Base-by-base conservation (phyloP, 2,113 vertebrate species). In the Otus sunia region DNA sequence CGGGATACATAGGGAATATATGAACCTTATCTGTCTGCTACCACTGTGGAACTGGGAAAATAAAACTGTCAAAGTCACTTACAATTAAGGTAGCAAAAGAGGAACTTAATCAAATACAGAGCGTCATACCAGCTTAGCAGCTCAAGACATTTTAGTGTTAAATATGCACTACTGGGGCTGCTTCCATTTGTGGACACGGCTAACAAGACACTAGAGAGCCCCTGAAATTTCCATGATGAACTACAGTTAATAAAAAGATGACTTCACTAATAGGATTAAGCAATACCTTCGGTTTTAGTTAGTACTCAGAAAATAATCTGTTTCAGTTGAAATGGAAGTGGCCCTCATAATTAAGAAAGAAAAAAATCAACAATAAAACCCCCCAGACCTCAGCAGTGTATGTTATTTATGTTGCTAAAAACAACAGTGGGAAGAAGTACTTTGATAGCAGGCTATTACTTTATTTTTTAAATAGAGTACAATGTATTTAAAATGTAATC, bases 51-150 rank as follows among this genome's bases (percentile, higher is more conserved):
- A 92, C 59, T 67, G 50, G 78, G 81, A 93, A 94, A 90, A 85
- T 86, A 82, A 93, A 97, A 87, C 25, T 91, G 78, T 90, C 75
- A 67, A 78, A 90, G 58, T 88, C 88, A 73, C 67, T 96, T 94
- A 88, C 26, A 96, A 64, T 94, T 90, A 92, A 93, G n/a, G 56
- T 47, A 94, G 34, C 20, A 91, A 78, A 96, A 82, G 53, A 76
- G n/a, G 20, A 93, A 68, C 47, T 82, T 94, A 74, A 92, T 91
- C 29, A 30, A 91, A 91, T 90, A 60, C 37, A 53, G 45, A 90
- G 47, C 62, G 94, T 60, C 34, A 39, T 60, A 67, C 14, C 43
- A 76, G 26, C 3, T 81, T 74, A 86, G 32, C 49, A 62, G 34
- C 41, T 96, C 34, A 58, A 79, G 68, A 67, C 22, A 86, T 81